Evolutionary conservation across 2,797 vertebrate species (phyloP), one percentile per base, ranked within the genome.

Genomic region (Heliangelus exortis): DNA sequence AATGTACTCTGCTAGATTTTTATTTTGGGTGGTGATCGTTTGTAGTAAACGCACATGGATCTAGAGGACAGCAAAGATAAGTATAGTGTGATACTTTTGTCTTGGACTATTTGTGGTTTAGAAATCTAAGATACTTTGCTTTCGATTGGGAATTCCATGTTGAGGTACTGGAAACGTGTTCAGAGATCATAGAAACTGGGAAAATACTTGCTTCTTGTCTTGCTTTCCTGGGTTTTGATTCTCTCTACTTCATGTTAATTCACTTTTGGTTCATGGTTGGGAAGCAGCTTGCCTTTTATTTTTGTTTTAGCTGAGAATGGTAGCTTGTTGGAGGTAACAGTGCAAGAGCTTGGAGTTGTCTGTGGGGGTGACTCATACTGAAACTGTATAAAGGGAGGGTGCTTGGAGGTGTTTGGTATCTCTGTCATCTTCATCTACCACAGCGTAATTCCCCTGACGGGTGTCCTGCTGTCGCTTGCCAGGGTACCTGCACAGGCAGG

Each of bases 401-500:
- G 15, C 48, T 22, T 43, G 54, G 54, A 18, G 47, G 17, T 58
- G 36, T 58, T 75, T 72, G 58, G 36, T 54, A 8, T 91, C 54
- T 63, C n/a, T 82, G 58, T 88, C 54, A 10, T 43, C n/a, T 41
- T 69, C 0, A 0, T 15, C n/a, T 47, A 41, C 48, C 1, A 0
- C 2, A 1, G 17, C 5, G 17, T 50, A 48, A 71, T 77, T 90
- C 58, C 48, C 34, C 50, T 63, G 39, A 15, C 12, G 1, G 1
- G 7, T 53, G 33, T 68, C 54, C 54, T 74, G 25, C 57, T 63
- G 3, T 28, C 2, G 1, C 43, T 84, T 90, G 69, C 76, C 45
- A 69, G 85, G 51, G 15, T 83, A 16, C 76, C 50, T 82, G 28
- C 8, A 23, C n/a, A 71, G 75, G 33, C 77, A 5, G 20, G 28